Conservation (phyloP, 2,888 invertebrate genomes). For the Cerastoderma edule region DNA sequence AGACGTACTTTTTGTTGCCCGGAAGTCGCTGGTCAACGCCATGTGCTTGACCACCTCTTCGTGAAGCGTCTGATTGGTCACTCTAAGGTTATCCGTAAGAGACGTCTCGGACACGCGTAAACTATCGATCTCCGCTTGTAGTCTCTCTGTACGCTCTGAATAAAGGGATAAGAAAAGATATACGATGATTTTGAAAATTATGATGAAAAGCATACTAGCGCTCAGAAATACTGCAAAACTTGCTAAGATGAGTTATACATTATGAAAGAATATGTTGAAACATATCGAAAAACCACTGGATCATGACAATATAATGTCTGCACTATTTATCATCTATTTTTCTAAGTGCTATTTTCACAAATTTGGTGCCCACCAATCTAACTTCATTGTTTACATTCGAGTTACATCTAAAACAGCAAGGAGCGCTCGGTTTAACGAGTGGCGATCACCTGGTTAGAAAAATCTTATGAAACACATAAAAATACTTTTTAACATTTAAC, state of each 20-base stretch:
- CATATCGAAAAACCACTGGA: neutral
- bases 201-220: too few relatives aligned
- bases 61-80: slow-evolving; percentile 8
- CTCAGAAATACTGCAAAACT: neutral
- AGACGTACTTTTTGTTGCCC: neutral
- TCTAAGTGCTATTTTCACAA: too few relatives aligned
- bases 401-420: too few relatives aligned
- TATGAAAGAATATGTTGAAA: neutral
- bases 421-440: too few relatives aligned
- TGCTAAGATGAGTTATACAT: neutral
- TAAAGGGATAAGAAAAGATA: neutral
- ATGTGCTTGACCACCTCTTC: slow-evolving; percentile 16
- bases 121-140: neutral
- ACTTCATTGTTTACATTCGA: too few relatives aligned
- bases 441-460: too few relatives aligned
- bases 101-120: neutral
- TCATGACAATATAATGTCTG: neutral
- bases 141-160: neutral
- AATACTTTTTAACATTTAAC: too few relatives aligned
- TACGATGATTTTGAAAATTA: too few relatives aligned
- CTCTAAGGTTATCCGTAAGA: neutral
- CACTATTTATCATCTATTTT: neutral
- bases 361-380: too few relatives aligned
- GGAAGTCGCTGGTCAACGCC: neutral
- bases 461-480: too few relatives aligned